Evolutionary conservation across 30 jellyfish, hydroid and myxozoan genomes (phyloP), one percentile per base, ranked within the genome.

Genomic region (Hydractinia symbiolongicarpus): DNA sequence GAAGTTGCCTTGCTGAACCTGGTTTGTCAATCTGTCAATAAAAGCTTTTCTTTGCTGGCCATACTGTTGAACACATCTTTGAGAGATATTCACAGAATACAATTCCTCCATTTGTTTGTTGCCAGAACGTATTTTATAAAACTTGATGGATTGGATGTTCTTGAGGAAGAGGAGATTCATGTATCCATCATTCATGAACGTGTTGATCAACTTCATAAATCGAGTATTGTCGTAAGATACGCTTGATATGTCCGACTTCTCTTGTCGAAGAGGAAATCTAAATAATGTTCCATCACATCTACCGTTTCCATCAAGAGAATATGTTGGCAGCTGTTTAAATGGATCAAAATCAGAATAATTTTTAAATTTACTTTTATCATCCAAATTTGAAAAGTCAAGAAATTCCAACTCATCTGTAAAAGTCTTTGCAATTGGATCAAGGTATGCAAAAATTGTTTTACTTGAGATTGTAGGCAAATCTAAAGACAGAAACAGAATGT

Each of bases 391-490:
- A 62, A 79, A 61, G 20, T 79, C 87, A 66, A 61, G 67, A 51
- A 8, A 15, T 5, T 30, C 79, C 55, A 67, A 67, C 55, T 53
- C 79, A 13, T 40, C 72, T 14, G 79, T 64, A 53, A 88, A 83
- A 15, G 81, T 82, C 9, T 20, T 52, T 54, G 67, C 87, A 70
- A 83, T 82, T 50, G 96, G 96, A 64, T 88, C 83, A 15, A 88
- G 64, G 52, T 50, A 70, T 1, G 82, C 88, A 50, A 83, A 15
- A 13, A 53, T 60, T 17, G 66, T 20, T 6, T 81, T 88, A 79
- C 96, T 83, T 78, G 80, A 40, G 10, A 88, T 76, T 30, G 68
- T 72, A 9, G 94, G 94, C 56, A 83, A 71, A 74, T 88, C 96
- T 88, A 82, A 53, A 67, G 20, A 68, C 53, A 54, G 16, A 87